A percentile compares a stretch with the other conserved stretches of the same genome.
Evolutionary conservation across 2,113 vertebrate species (phyloP).

Genomic region (Phoenicopterus ruber): DNA sequence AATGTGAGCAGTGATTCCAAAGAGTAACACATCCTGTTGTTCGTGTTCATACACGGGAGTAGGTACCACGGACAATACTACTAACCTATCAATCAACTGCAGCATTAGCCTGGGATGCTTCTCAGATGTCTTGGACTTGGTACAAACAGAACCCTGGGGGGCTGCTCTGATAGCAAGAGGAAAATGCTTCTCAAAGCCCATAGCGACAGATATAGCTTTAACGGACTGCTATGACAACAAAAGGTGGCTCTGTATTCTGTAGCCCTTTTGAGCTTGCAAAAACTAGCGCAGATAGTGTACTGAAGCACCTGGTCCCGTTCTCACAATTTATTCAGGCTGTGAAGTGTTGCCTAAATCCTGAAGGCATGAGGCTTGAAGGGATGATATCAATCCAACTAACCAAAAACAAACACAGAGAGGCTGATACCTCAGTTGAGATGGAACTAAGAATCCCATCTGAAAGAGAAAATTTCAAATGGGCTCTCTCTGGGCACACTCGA

Average conservation of each 20-base stretch:
- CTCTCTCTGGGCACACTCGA: fast-evolving
- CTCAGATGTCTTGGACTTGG: neutral
- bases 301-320: neutral
- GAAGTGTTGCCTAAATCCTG: neutral
- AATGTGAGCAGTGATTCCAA: neutral
- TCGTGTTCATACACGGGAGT: neutral
- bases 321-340: neutral
- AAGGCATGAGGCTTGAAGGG: neutral
- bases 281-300: neutral
- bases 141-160: neutral
- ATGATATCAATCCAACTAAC: neutral
- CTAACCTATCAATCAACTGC: neutral
- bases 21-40: neutral
- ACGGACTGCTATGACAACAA: neutral
- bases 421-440: neutral
- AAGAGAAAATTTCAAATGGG: neutral
- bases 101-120: neutral
- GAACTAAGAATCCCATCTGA: neutral
- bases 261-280: neutral
- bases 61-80: neutral
- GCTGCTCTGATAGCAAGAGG: neutral
- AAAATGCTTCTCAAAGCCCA: neutral
- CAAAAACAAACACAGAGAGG: neutral
- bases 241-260: neutral
- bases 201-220: neutral